Conservation (phyloP, 2,797 vertebrate species). For the Acanthis flammea region DNA sequence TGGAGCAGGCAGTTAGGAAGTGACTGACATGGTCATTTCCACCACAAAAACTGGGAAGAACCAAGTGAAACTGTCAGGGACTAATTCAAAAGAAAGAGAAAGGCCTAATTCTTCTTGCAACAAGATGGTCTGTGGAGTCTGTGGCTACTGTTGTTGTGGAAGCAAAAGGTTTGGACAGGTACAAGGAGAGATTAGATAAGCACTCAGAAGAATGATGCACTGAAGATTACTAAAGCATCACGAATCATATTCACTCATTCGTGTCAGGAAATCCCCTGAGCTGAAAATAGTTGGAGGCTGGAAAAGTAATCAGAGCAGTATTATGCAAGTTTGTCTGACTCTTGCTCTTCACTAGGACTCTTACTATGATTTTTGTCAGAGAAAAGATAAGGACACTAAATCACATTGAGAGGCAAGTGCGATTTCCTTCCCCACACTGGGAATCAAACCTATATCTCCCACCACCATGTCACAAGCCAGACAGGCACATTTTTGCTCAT, state of each 20-base stretch:
- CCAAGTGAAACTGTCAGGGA: not conserved
- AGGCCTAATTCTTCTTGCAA: not conserved
- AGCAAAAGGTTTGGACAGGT: not conserved
- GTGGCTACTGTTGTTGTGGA: not conserved
- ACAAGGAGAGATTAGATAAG: not conserved
- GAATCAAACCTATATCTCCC: not conserved
- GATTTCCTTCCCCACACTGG: not conserved
- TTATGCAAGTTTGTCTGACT: not conserved
- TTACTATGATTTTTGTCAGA: not conserved
- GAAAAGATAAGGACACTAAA: not conserved
- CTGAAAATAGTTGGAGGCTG: not conserved
- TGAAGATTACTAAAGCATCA: not conserved
- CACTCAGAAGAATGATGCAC: not conserved
- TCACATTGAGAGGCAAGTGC: not conserved
- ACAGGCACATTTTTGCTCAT: not conserved
- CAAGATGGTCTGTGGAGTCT: not conserved
- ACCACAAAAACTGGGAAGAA: not conserved
- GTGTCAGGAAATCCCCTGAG: slow-evolving; percentile 18
- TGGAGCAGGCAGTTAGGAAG: not conserved
- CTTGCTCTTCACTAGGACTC: not conserved
- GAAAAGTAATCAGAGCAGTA: not conserved
- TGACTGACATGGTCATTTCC: not conserved
- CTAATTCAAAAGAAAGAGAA: not conserved
- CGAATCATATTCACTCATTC: not conserved
- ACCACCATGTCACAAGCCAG: not conserved